Evolutionary conservation across 1,140 invertebrate species (phyloP).

Genomic region (Ceratina calcarata): DNA sequence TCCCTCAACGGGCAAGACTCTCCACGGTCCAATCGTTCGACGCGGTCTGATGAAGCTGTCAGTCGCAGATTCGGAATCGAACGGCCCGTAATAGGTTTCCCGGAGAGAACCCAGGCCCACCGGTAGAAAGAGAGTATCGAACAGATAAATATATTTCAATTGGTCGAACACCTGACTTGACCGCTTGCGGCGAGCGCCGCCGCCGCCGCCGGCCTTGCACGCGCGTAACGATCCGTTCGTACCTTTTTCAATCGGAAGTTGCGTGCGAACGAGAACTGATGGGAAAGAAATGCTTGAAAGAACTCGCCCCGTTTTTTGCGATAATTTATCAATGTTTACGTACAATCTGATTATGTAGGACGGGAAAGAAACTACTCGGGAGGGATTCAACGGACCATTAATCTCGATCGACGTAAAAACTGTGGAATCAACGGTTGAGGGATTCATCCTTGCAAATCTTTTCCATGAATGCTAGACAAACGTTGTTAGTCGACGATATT

Average conservation of each 20-base stretch:
- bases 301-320: not conserved
- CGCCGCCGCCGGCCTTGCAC: too few species aligned
- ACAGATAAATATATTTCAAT: constrained; percentile 64
- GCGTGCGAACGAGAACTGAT: not conserved
- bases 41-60: constrained; percentile 59
- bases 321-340: not conserved
- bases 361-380: not conserved
- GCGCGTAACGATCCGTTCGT: too few species aligned
- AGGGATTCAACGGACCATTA: constrained; percentile 34
- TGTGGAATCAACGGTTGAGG: not conserved
- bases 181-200: too few species aligned
- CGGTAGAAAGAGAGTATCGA: constrained; percentile 56
- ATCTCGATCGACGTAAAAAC: constrained; percentile 29
- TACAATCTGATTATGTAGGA: not conserved
- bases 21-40: constrained; percentile 58
- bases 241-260: too few species aligned
- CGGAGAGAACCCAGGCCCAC: constrained; percentile 42
- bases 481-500: constrained; percentile 28
- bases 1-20: constrained; percentile 58
- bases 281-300: not conserved
- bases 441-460: constrained; percentile 27
- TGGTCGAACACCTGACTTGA: constrained; percentile 19
- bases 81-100: constrained; percentile 62
- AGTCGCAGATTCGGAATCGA: constrained; percentile 62
- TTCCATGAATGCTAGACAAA: constrained; percentile 31